These are phyloP conservation scores for Baronia brevicornis DNA, from an alignment of 2,888 invertebrate species.

Conservation along the genomic window DNA sequence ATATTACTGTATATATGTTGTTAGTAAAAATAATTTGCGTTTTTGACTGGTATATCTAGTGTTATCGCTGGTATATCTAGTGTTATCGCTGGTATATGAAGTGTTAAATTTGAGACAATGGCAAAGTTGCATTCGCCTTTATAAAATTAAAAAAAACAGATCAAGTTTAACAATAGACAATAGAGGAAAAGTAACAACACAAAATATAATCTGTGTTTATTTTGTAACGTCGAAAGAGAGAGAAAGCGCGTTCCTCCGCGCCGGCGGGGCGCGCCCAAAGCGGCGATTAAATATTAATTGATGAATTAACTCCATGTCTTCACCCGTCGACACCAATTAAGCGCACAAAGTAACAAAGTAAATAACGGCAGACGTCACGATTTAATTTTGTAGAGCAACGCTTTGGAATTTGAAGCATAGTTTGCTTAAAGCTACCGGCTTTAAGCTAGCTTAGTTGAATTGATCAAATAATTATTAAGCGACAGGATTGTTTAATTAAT, in stretches of 20 bases:
- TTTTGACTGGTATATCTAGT: too few species aligned
- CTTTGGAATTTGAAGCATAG: constrained; percentile 38
- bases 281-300: constrained; percentile 69
- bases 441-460: constrained; percentile 12
- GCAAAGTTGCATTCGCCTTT: too few species aligned
- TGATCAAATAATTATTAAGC: constrained; percentile 10
- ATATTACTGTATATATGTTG: too few species aligned
- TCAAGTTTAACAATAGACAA: neutral
- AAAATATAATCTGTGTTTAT: constrained; percentile 11
- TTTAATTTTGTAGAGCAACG: constrained; percentile 62
- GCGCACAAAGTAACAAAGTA: constrained; percentile 69
- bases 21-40: too few species aligned
- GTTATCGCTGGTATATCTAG: too few species aligned
- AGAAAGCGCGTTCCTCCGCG: constrained; percentile 10
- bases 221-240: constrained; percentile 9
- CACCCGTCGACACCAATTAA: constrained; percentile 66
- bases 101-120: too few species aligned
- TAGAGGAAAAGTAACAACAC: constrained; percentile 6
- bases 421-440: constrained; percentile 54
- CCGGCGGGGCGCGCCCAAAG: constrained; percentile 24
- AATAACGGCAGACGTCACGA: constrained; percentile 52
- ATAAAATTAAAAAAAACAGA: neutral
- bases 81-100: too few species aligned
- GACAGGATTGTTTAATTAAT: constrained; percentile 7
- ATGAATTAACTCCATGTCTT: constrained; percentile 70